A percentile compares a stretch with the other conserved stretches of the same genome.
These are phyloP conservation scores for Engraulis encrasicolus DNA, from an alignment of 2,113 vertebrate genomes.

Conservation along the genomic window DNA sequence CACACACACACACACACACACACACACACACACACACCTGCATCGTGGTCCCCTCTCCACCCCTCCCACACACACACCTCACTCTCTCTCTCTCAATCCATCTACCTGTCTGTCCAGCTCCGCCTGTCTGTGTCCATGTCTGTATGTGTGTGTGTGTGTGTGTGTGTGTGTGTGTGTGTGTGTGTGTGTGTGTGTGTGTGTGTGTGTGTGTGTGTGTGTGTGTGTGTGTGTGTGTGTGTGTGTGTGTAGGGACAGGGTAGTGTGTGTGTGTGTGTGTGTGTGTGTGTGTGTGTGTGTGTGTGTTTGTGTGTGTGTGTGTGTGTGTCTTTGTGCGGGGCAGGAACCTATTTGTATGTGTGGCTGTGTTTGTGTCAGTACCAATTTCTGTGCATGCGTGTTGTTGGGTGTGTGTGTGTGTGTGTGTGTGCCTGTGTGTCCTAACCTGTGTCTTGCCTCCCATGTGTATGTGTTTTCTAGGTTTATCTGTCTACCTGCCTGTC, in stretches of 20 bases:
- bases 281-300: not conserved
- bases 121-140: not conserved
- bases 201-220: not conserved
- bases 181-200: not conserved
- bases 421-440: not conserved
- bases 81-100: too few species aligned
- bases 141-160: not conserved
- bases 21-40: too few species aligned
- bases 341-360: slow-evolving; percentile 17
- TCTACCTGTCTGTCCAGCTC: slow-evolving; percentile 15
- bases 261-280: not conserved
- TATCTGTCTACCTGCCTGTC: not conserved
- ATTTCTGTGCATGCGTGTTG: not conserved
- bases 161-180: not conserved
- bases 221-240: not conserved
- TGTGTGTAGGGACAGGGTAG: too few species aligned
- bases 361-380: not conserved
- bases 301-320: not conserved
- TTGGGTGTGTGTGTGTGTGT: not conserved
- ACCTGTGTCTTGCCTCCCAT: not conserved
- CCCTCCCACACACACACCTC: too few species aligned
- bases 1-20: too few species aligned
- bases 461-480: not conserved
- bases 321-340: too few species aligned
- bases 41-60: too few species aligned